Conservation (phyloP, 2,888 invertebrate species). For the Griposia aprilina region DNA sequence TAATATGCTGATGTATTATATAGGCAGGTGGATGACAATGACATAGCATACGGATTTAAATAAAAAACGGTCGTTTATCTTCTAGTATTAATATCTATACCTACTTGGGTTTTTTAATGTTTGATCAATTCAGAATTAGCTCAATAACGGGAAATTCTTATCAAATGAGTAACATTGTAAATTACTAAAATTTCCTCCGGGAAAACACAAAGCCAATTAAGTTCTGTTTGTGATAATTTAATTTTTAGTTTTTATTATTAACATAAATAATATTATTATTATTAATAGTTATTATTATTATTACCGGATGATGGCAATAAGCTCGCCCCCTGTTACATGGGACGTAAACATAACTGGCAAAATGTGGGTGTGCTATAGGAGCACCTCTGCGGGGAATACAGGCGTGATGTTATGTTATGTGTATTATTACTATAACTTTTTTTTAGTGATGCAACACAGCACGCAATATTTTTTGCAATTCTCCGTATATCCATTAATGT, state of each 20-base stretch:
- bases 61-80: not conserved
- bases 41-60: not conserved
- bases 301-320: too few species aligned
- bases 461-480: not conserved
- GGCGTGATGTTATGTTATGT: too few species aligned
- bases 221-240: not conserved
- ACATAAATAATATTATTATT: too few species aligned
- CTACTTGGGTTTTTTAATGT: too few species aligned
- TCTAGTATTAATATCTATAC: too few species aligned
- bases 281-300: too few species aligned
- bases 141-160: slow-evolving; percentile 13
- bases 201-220: not conserved
- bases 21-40: not conserved
- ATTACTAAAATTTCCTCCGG: not conserved
- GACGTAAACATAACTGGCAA: too few species aligned
- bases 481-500: not conserved
- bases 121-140: not conserved
- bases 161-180: not conserved
- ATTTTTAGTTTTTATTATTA: too few species aligned
- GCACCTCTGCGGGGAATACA: too few species aligned
- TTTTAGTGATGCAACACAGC: slow-evolving; percentile 15
- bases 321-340: too few species aligned
- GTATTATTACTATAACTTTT: too few species aligned
- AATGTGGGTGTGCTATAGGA: too few species aligned
- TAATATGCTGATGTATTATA: not conserved